phyloP scores from a whole-genome alignment of 2,888 invertebrate genomes.

The Neuroscelio doddi region DNA sequence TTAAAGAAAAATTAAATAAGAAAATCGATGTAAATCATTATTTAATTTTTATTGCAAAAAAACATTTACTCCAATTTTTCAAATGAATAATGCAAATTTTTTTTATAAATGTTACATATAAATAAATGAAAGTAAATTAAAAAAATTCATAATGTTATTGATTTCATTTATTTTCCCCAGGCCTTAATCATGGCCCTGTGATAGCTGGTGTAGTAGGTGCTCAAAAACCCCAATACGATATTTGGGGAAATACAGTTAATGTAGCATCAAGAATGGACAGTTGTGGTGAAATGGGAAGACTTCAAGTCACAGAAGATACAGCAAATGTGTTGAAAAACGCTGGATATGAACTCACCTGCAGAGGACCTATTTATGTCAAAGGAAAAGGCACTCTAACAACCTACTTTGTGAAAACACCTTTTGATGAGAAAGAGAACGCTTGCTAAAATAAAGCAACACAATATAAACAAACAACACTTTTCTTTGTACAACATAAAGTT shows the following conservation, averaged over 20 bases:
- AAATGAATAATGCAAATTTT: neutral
- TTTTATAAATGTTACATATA: neutral
- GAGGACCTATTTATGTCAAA: conserved; percentile 95
- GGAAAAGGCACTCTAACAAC: conserved; percentile 94
- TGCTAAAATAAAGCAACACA: conserved; percentile 40
- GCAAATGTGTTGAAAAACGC: conserved; percentile 87
- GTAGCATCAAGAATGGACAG: conserved; percentile 98
- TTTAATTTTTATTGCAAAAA: too few relatives aligned
- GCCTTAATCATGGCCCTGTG: conserved; percentile 91
- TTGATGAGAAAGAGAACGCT: conserved; percentile 75
- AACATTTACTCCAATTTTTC: conserved; percentile 12
- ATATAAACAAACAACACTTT: neutral
- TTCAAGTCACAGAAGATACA: conserved; percentile 90
- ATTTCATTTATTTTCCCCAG: conserved; percentile 70
- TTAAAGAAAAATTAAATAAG: too few relatives aligned
- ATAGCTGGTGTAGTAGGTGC: conserved; percentile 98
- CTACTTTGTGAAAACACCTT: conserved; percentile 91
- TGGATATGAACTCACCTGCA: conserved; percentile 90
- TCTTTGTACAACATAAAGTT: neutral
- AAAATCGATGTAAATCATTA: too few relatives aligned
- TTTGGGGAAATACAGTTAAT: conserved; percentile 99
- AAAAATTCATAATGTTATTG: conserved; percentile 1
- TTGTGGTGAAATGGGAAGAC: conserved; percentile 89
- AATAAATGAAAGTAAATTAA: neutral
- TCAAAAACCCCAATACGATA: conserved; percentile 98